phyloP scores from a whole-genome alignment of 1,140 invertebrate genomes.

The Aradophagus sp. region DNA sequence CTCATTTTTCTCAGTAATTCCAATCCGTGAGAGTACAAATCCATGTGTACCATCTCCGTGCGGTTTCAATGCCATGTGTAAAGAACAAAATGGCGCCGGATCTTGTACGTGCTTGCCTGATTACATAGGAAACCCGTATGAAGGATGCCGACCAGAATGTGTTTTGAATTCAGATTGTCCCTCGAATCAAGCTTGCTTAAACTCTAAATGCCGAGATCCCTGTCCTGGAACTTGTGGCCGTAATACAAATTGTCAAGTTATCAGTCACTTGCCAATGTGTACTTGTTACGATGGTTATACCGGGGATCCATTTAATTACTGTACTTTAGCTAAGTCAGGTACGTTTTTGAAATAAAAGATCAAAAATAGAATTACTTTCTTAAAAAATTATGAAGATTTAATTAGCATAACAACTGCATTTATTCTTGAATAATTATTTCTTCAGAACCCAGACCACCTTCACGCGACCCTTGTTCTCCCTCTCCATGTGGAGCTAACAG shows the following conservation, averaged over 20 bases:
- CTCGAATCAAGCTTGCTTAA: slow-evolving; percentile 73
- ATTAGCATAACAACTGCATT: too few species aligned
- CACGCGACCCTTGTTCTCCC: slow-evolving; percentile 73
- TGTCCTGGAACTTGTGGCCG: slow-evolving; percentile 76
- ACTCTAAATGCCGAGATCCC: slow-evolving; percentile 76
- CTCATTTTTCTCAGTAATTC: slow-evolving; percentile 60
- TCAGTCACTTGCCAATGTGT: slow-evolving; percentile 74
- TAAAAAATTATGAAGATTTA: background rate
- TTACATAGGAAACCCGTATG: slow-evolving; percentile 83
- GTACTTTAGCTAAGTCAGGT: slow-evolving; percentile 55
- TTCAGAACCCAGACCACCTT: background rate
- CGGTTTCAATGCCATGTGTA: slow-evolving; percentile 81
- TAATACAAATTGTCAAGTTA: slow-evolving; percentile 76
- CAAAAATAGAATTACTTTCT: background rate
- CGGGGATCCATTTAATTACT: slow-evolving; percentile 73
- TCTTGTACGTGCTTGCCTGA: slow-evolving; percentile 80
- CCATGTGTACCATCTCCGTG: slow-evolving; percentile 83
- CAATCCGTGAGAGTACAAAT: slow-evolving; percentile 53
- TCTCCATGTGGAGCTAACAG: slow-evolving; percentile 78
- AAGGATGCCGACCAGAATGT: slow-evolving; percentile 79
- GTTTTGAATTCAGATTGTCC: slow-evolving; percentile 75
- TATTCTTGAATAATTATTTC: background rate
- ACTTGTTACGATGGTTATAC: slow-evolving; percentile 71
- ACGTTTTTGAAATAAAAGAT: slow-evolving; percentile 24
- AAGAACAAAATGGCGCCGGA: slow-evolving; percentile 80